Evolutionary conservation across 2,888 invertebrate genomes (phyloP).

Genomic region (Limenitis camilla): DNA sequence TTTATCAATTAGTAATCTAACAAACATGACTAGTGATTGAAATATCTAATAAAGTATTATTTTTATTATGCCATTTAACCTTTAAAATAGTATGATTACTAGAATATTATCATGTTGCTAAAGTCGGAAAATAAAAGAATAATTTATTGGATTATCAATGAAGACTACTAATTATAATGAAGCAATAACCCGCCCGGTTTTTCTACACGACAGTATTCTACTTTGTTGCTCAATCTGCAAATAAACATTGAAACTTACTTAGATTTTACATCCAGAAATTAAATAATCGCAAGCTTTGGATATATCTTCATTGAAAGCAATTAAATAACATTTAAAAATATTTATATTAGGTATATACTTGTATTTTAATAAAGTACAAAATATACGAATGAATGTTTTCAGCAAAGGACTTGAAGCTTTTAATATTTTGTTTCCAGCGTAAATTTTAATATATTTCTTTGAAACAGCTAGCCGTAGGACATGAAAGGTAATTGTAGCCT

Average conservation of each 20-base stretch:
- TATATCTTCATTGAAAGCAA: background rate
- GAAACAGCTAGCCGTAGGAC: slow-evolving; percentile 60
- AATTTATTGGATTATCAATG: slow-evolving; percentile 1
- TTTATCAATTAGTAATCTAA: too few relatives aligned
- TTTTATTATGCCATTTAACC: background rate
- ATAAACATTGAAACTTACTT: slow-evolving; percentile 6
- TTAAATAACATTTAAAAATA: background rate
- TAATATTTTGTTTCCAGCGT: slow-evolving; percentile 63
- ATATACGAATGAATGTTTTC: slow-evolving; percentile 17
- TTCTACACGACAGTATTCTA: slow-evolving; percentile 41
- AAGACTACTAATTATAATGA: background rate
- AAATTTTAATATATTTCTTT: slow-evolving; percentile 65
- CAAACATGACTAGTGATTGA: too few relatives aligned
- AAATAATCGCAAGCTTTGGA: background rate
- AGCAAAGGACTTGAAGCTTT: slow-evolving; percentile 57
- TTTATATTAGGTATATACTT: background rate
- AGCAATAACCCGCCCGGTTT: background rate
- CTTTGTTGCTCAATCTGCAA: slow-evolving; percentile 38
- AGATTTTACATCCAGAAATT: background rate
- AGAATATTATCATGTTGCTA: background rate
- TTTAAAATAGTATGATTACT: background rate
- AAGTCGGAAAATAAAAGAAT: background rate
- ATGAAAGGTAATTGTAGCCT: slow-evolving; percentile 71
- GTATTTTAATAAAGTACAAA: background rate
- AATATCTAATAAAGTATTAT: background rate